These are phyloP conservation scores for Oplegnathus fasciatus DNA, from an alignment of 2,113 vertebrate species.

Conservation along the genomic window DNA sequence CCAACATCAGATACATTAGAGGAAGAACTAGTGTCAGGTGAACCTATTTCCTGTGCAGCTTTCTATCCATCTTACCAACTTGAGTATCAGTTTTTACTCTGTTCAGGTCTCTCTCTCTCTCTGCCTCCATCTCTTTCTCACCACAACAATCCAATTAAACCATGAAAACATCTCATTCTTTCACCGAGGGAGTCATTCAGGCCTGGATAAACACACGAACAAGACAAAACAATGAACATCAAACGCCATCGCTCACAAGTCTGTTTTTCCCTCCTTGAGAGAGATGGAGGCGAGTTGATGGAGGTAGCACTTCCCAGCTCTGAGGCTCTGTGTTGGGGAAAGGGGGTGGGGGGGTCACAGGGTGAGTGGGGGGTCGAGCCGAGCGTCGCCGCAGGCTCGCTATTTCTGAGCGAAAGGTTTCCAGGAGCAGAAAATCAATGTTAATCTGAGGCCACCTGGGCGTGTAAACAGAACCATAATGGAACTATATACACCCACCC, in stretches of 20 bases:
- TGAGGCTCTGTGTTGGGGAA: conserved; percentile 13
- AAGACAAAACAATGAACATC: conserved; percentile 45
- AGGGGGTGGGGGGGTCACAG: conserved; percentile 5
- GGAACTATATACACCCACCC: conserved; percentile 30
- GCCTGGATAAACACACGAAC: conserved; percentile 52
- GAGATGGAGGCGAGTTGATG: neutral
- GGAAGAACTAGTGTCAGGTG: neutral
- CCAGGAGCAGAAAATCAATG: conserved; percentile 76
- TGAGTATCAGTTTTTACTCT: neutral
- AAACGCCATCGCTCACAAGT: conserved; percentile 26
- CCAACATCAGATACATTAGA: neutral
- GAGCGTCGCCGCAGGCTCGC: conserved; percentile 49
- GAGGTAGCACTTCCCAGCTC: conserved; percentile 19
- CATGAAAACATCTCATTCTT: conserved; percentile 37
- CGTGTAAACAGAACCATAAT: conserved; percentile 66
- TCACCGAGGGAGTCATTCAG: conserved; percentile 41
- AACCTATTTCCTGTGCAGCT: neutral
- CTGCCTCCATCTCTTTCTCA: neutral
- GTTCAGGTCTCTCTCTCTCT: neutral
- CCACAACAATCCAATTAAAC: conserved; percentile 60
- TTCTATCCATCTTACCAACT: conserved; percentile 6
- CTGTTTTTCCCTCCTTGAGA: conserved; percentile 11
- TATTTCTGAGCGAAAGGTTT: conserved; percentile 65
- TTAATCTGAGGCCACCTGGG: conserved; percentile 77
- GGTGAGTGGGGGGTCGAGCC: neutral